Evolutionary conservation across 2,888 invertebrate species (phyloP).

Genomic region (Ichneumon xanthorius): DNA sequence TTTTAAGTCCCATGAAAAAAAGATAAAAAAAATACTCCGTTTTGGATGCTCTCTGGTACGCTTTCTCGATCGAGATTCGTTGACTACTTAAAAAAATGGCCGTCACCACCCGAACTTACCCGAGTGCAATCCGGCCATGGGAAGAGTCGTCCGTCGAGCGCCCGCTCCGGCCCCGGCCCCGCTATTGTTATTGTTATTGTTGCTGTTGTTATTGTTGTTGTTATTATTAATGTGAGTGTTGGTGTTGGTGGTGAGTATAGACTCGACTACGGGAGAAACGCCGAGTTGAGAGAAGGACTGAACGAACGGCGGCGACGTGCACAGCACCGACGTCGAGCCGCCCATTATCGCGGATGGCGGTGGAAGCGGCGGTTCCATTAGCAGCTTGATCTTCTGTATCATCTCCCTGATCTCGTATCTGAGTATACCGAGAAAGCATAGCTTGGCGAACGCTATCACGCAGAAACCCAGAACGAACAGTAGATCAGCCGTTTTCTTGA

Average conservation of each 20-base stretch:
- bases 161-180: constrained; percentile 61
- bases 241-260: constrained; percentile 67
- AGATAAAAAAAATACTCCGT: no score
- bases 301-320: constrained; percentile 76
- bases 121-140: constrained; percentile 68
- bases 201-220: constrained; percentile 55
- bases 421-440: constrained; percentile 95
- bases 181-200: constrained; percentile 60
- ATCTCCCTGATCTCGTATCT: constrained; percentile 95
- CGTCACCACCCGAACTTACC: constrained; percentile 40
- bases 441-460: constrained; percentile 94
- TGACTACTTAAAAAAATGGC: not conserved
- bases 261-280: constrained; percentile 71
- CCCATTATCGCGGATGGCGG: constrained; percentile 62
- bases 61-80: no score
- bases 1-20: no score
- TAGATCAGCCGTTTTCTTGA: constrained; percentile 92
- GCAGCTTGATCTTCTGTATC: constrained; percentile 95
- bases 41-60: no score
- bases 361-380: constrained; percentile 84
- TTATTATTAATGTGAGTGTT: constrained; percentile 66
- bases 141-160: constrained; percentile 69
- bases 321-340: constrained; percentile 56
- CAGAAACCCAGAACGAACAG: constrained; percentile 94
- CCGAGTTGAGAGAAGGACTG: constrained; percentile 80